phyloP scores from a whole-genome alignment of 2,797 vertebrate species.

The Labeo calbasu region DNA sequence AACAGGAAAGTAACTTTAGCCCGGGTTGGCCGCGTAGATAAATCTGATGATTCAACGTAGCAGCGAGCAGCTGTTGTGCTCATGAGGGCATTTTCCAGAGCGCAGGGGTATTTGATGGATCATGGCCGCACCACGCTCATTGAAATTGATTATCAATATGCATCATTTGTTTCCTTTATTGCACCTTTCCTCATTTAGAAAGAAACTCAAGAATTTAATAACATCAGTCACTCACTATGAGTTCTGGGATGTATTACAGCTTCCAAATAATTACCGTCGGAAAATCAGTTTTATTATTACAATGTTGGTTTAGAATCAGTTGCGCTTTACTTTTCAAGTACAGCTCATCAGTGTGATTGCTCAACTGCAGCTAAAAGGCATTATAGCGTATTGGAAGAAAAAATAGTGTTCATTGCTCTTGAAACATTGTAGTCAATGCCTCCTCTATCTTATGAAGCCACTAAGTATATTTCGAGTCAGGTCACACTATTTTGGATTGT shows the following conservation, averaged over 20 bases:
- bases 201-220: constrained; percentile 56
- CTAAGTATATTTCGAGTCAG: constrained; percentile 20
- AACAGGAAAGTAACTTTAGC: constrained; percentile 63
- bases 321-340: constrained; percentile 25
- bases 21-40: constrained; percentile 43
- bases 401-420: neutral
- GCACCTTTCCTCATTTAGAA: constrained; percentile 57
- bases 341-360: constrained; percentile 9
- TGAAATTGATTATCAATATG: constrained; percentile 66
- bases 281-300: constrained; percentile 51
- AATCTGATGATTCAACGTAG: constrained; percentile 55
- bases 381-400: neutral
- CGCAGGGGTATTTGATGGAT: constrained; percentile 55
- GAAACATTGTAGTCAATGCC: neutral
- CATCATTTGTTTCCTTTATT: constrained; percentile 65
- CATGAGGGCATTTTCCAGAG: constrained; percentile 52
- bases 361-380: constrained; percentile 25
- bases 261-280: constrained; percentile 35
- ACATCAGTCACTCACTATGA: constrained; percentile 50
- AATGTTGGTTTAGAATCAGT: constrained; percentile 38
- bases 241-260: constrained; percentile 45
- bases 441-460: neutral
- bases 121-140: constrained; percentile 49
- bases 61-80: constrained; percentile 61
- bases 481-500: constrained; percentile 27